A percentile compares a stretch with the other conserved stretches of the same genome.
Conservation (phyloP, 64 coral and sea anemone genomes). For the Astreopora myriophthalma region DNA sequence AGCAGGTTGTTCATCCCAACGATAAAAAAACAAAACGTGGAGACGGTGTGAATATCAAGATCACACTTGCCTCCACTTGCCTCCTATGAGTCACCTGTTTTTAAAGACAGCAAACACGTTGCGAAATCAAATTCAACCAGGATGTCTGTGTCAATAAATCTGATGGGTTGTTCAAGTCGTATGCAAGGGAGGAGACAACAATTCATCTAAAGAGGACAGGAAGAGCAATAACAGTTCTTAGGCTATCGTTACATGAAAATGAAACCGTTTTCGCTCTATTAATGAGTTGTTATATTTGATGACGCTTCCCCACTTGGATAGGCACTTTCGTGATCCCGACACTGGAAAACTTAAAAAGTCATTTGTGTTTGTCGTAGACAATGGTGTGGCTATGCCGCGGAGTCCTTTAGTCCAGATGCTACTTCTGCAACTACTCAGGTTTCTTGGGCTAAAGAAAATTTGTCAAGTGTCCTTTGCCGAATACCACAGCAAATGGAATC, state of each 20-base stretch:
- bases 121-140: not conserved
- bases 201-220: not conserved
- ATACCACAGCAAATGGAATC: slow-evolving; percentile 11
- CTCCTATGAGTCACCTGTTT: not conserved
- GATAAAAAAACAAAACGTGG: not conserved
- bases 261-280: slow-evolving; percentile 48
- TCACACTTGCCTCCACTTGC: not conserved
- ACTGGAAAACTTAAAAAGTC: slow-evolving; percentile 35
- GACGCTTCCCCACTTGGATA: slow-evolving; percentile 15
- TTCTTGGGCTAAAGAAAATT: not conserved
- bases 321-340: slow-evolving; percentile 28
- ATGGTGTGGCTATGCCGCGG: slow-evolving; percentile 34
- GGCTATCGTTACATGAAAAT: slow-evolving; percentile 16
- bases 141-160: not conserved
- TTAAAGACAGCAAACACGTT: not conserved
- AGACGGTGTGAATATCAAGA: not conserved
- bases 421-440: not conserved
- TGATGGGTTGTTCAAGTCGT: not conserved
- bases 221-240: slow-evolving; percentile 16
- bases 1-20: not conserved
- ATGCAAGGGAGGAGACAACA: not conserved
- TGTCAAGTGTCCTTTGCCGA: slow-evolving; percentile 8
- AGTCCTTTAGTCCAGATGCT: slow-evolving; percentile 33
- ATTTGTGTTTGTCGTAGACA: slow-evolving; percentile 53
- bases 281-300: slow-evolving; percentile 42